Evolutionary conservation across 2,113 vertebrate genomes (phyloP).

Genomic region (Myrmecophaga tridactyla): DNA sequence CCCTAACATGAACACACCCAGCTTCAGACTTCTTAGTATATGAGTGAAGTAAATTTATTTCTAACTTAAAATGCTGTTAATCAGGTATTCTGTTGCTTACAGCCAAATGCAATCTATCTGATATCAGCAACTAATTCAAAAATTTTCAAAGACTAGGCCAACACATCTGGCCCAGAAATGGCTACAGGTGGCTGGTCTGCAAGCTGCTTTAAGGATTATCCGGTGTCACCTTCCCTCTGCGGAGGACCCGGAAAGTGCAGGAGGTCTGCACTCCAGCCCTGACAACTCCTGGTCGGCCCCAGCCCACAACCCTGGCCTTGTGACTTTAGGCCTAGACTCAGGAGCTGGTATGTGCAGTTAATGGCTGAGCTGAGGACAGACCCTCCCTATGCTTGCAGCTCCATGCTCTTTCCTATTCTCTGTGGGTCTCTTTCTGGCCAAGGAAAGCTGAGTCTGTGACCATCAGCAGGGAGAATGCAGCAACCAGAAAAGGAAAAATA

Average conservation of each 20-base stretch:
- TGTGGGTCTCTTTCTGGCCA: not conserved
- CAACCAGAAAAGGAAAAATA: not conserved
- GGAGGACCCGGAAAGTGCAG: too few relatives aligned
- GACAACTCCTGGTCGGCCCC: too few relatives aligned
- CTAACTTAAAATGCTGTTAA: not conserved
- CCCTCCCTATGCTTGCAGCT: not conserved
- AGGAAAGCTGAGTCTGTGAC: not conserved
- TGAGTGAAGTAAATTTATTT: not conserved
- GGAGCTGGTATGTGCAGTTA: not conserved
- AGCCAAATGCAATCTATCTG: not conserved
- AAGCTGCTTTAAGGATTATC: not conserved
- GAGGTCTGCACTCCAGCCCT: not conserved
- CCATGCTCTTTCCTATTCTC: not conserved
- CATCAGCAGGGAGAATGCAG: accelerated
- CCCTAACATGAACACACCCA: not conserved
- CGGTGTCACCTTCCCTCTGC: not conserved
- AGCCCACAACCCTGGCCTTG: not conserved
- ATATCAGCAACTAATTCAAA: not conserved
- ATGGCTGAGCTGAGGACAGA: not conserved
- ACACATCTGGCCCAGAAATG: not conserved
- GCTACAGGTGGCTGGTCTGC: not conserved
- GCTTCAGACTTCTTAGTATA: not conserved
- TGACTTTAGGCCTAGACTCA: not conserved
- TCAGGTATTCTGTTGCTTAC: not conserved
- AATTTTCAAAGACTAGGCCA: not conserved